Base-by-base conservation (phyloP, 2,113 vertebrate species). In the Chionis minor region DNA sequence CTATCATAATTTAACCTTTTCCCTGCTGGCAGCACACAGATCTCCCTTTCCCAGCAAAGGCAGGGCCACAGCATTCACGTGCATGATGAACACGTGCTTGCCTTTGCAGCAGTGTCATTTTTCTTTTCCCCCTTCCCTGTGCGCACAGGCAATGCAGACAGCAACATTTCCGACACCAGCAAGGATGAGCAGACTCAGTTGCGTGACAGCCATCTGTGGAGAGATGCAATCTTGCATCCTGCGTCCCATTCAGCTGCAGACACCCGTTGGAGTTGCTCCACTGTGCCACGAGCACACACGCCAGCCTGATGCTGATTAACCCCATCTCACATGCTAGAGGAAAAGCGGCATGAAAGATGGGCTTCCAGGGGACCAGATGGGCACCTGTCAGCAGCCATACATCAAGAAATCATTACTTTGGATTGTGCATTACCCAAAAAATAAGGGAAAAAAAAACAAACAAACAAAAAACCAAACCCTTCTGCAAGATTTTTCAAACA, bases 1-100 rank as follows among this genome's bases (percentile, higher is more conserved):
- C 81, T 80, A 38, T 92, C 84, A 91, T 59, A 90, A 63, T 47
- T 97, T 97, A 98, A 98, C 97, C 51, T 8, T 66, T 92, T 97
- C 79, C 73, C 72, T 82, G 84, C 97, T 32, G 65, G 88, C 90
- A 69, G 58, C 7, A 3, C 40, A 15, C 7, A 2, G 47, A 13
- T 62, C 49, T 84, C 79, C 51, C n/a, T 0, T 35, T 82, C 74
- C 95, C 69, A 72, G 4, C 66, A 23, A 44, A 82, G 72, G 84
- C 79, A 40, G 7, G 26, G 32, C 21, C 19, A 6, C 21, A 38
- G 55, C 38, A 22, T 65, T 24, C 56, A 47, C 1, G 2, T 6
- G 72, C 12, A 26, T 2, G 35, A 38, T 4, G 75, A 87, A 20
- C 45, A 55, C 56, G 21, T 20, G 15, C 71, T 79, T 65, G 54